Conservation (phyloP, 2,888 invertebrate species). For the Philaethria dido region DNA sequence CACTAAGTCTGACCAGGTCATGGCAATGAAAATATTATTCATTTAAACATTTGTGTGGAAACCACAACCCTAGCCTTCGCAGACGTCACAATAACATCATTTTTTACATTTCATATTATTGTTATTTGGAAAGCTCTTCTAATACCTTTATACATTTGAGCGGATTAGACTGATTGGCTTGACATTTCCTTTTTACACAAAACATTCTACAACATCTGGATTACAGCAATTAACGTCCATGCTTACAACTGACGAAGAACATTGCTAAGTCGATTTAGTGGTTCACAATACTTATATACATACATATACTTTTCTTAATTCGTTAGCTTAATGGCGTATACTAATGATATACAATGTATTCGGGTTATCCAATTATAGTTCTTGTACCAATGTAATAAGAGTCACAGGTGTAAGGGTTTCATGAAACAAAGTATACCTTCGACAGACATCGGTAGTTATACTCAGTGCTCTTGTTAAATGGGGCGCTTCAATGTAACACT, state of each 20-base stretch:
- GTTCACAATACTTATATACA: background rate
- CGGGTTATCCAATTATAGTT: background rate
- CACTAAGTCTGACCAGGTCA: too few species aligned
- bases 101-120: background rate
- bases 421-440: conserved; percentile 48
- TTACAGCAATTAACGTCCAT: background rate
- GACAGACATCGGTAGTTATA: conserved; percentile 63
- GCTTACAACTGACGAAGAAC: background rate
- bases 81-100: background rate
- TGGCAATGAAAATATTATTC: too few species aligned
- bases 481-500: conserved; percentile 59
- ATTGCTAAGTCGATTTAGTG: background rate
- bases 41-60: background rate
- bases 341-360: conserved; percentile 52
- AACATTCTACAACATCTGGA: conserved; percentile 14
- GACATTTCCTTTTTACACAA: background rate
- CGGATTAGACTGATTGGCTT: background rate
- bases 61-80: background rate
- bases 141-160: background rate
- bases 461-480: conserved; percentile 70
- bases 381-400: conserved; percentile 30
- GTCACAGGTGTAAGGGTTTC: conserved; percentile 1
- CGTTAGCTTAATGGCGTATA: conserved; percentile 61
- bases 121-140: background rate
- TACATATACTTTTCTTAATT: conserved; percentile 52